phyloP scores from a whole-genome alignment of 2,888 invertebrate species.

The Poecilus cupreus region DNA sequence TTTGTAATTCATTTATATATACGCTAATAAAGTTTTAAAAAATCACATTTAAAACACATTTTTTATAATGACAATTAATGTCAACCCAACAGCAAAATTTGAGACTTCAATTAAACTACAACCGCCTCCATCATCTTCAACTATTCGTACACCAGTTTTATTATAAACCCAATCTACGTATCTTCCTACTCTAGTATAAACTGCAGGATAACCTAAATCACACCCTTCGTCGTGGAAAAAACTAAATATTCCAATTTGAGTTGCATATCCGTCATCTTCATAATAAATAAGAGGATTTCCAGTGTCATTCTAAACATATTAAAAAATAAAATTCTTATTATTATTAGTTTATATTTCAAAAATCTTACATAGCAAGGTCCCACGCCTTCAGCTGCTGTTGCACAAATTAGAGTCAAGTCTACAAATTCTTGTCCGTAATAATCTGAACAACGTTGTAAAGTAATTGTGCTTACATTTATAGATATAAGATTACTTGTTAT shows the following conservation, averaged over 20 bases:
- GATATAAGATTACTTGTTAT: slow-evolving; percentile 61
- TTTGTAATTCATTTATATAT: background rate
- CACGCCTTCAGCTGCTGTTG: slow-evolving; percentile 63
- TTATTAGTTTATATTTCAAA: background rate
- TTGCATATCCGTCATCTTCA: slow-evolving; percentile 38
- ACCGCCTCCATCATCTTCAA: background rate
- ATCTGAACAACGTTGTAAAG: slow-evolving; percentile 64
- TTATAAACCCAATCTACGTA: slow-evolving; percentile 33
- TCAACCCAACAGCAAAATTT: slow-evolving; percentile 43
- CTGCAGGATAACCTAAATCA: slow-evolving; percentile 65
- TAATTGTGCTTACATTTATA: slow-evolving; percentile 63
- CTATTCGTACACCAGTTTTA: slow-evolving; percentile 7
- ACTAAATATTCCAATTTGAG: slow-evolving; percentile 66
- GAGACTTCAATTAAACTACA: background rate
- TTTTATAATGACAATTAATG: background rate
- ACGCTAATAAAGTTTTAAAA: background rate
- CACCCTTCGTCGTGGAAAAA: slow-evolving; percentile 66
- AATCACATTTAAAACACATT: background rate
- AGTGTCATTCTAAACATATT: slow-evolving; percentile 66
- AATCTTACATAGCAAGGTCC: slow-evolving; percentile 66
- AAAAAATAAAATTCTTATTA: background rate
- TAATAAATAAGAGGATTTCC: slow-evolving; percentile 66
- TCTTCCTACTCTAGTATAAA: slow-evolving; percentile 63
- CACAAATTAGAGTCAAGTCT: slow-evolving; percentile 64
- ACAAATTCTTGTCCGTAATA: slow-evolving; percentile 62